Percentiles rank a stretch among this genome's conserved stretches.
These are phyloP conservation scores for Lerema accius DNA, from an alignment of 1,140 invertebrate genomes.

Conservation along the genomic window DNA sequence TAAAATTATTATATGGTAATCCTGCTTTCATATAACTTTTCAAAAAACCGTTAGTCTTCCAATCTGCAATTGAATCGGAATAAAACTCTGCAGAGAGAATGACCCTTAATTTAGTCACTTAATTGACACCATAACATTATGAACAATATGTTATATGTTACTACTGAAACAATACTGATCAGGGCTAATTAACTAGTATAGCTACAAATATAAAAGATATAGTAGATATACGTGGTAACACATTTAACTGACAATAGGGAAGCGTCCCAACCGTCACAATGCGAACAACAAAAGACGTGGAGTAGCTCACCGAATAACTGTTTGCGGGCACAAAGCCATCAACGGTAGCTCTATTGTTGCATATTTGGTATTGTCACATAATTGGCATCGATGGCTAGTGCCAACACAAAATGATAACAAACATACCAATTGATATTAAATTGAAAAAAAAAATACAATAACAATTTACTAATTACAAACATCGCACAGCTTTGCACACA, in stretches of 20 bases:
- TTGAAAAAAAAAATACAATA: not conserved
- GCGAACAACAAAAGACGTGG: conserved; percentile 22
- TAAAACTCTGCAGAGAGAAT: too few species aligned
- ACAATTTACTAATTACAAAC: not conserved
- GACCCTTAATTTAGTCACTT: too few species aligned
- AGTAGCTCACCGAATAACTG: conserved; percentile 21
- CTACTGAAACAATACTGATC: too few species aligned
- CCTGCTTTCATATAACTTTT: too few species aligned
- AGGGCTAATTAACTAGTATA: not conserved
- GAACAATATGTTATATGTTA: too few species aligned
- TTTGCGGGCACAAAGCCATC: conserved; percentile 22
- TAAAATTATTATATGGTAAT: too few species aligned
- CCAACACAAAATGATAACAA: not conserved
- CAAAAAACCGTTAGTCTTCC: too few species aligned
- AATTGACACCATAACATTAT: too few species aligned
- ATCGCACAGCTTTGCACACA: too few species aligned
- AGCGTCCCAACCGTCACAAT: conserved; percentile 4
- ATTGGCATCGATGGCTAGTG: conserved; percentile 1
- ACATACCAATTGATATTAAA: not conserved
- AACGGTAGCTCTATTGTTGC: conserved; percentile 18
- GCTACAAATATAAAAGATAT: not conserved
- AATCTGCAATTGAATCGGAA: too few species aligned
- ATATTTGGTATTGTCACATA: conserved; percentile 24
- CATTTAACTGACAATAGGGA: not conserved
- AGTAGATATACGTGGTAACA: not conserved